Conservation (phyloP, 2,888 invertebrate species). For the Sphecodes monilicornis region DNA sequence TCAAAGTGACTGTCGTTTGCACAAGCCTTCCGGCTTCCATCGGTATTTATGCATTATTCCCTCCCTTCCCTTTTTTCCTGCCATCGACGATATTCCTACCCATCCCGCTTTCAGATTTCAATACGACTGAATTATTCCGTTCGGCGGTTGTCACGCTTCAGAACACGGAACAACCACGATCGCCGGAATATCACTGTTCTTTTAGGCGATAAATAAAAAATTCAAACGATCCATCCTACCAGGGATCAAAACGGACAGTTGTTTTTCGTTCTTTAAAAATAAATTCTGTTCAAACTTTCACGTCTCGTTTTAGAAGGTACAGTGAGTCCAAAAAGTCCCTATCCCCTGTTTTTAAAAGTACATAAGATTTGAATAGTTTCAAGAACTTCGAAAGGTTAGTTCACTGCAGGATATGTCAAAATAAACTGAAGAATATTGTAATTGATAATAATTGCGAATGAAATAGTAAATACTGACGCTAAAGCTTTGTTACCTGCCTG, state of each 20-base stretch:
- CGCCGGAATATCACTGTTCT: background rate
- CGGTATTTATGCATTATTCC: conserved; percentile 48
- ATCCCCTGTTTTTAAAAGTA: background rate
- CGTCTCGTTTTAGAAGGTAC: background rate
- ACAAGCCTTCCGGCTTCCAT: conserved; percentile 27
- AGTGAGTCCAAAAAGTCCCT: background rate
- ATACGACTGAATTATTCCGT: conserved; percentile 40
- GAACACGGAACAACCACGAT: background rate
- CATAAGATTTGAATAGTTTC: background rate
- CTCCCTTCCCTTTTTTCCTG: background rate
- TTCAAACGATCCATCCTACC: background rate
- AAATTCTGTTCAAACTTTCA: background rate
- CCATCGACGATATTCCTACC: conserved; percentile 2
- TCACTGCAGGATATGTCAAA: background rate
- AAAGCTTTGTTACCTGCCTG: background rate
- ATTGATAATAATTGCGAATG: background rate
- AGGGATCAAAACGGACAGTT: background rate
- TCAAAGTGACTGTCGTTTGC: conserved; percentile 45
- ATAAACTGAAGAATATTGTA: background rate
- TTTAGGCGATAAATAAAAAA: conserved; percentile 19
- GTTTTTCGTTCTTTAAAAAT: background rate
- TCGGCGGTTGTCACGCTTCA: conserved; percentile 10
- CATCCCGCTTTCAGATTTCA: conserved; percentile 29
- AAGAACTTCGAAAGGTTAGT: background rate
- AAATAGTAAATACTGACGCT: background rate